phyloP scores from a whole-genome alignment of 2,113 vertebrate genomes.

The Grus americana region DNA sequence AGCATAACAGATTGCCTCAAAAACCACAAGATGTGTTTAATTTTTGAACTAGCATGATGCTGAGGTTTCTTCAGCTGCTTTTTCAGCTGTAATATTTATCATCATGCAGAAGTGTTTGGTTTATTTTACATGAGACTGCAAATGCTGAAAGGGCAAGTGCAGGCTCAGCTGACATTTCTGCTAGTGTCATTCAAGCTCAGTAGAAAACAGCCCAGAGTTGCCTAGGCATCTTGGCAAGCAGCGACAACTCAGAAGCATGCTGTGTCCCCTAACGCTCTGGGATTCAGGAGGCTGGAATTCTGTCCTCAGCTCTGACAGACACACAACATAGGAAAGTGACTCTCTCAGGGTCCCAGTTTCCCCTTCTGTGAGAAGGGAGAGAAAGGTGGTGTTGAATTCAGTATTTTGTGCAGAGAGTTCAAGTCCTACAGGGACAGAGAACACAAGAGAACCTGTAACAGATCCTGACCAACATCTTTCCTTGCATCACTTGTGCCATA shows the following conservation, averaged over 20 bases:
- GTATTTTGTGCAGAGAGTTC: not conserved
- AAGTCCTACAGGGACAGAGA: not conserved
- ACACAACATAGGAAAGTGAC: not conserved
- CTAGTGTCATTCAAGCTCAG: constrained; percentile 12
- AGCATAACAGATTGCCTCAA: not conserved
- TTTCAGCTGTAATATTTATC: constrained; percentile 18
- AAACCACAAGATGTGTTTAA: not conserved
- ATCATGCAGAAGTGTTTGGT: not conserved
- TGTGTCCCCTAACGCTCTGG: not conserved
- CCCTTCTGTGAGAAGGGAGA: not conserved
- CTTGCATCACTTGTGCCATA: not conserved
- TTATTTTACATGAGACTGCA: constrained; percentile 29
- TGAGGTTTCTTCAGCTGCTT: constrained; percentile 1
- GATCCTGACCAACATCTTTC: not conserved
- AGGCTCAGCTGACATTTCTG: constrained; percentile 51
- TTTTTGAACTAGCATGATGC: not conserved
- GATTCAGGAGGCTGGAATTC: not conserved
- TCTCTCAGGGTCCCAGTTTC: not conserved
- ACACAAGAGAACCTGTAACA: not conserved
- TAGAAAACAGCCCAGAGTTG: not conserved
- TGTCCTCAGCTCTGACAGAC: not conserved
- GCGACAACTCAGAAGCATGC: not conserved
- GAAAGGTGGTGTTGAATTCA: not conserved
- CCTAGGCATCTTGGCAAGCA: not conserved
- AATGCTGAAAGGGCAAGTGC: constrained; percentile 46